These are phyloP conservation scores for Silurus lanzhouensis DNA, from an alignment of 2,797 vertebrate species.

Conservation along the genomic window DNA sequence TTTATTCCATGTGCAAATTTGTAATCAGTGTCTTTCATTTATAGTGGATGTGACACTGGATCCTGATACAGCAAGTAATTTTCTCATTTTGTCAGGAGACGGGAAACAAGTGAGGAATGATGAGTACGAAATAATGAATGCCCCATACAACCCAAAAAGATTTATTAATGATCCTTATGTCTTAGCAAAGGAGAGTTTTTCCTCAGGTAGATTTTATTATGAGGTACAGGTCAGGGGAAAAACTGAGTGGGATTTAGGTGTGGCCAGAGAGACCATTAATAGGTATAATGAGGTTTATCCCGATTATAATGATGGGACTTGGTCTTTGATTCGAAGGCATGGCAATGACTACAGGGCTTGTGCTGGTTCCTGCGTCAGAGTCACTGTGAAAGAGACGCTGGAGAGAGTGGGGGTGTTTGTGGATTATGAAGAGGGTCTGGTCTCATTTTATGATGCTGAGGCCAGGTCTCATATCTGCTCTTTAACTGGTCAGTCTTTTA, in stretches of 20 bases:
- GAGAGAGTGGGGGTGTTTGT: background rate
- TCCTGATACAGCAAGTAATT: background rate
- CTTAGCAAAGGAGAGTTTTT: background rate
- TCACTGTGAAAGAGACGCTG: background rate
- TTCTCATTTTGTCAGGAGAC: background rate
- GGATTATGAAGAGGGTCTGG: background rate
- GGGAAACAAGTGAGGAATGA: background rate
- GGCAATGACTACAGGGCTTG: background rate
- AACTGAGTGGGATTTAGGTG: background rate
- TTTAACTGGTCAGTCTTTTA: background rate
- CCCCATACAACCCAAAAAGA: background rate
- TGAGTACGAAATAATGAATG: background rate
- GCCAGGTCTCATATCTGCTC: conserved; percentile 1
- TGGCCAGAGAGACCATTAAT: background rate
- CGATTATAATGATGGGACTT: background rate
- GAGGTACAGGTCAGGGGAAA: too few relatives aligned
- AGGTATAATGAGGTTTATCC: background rate
- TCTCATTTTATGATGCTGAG: conserved; percentile 4
- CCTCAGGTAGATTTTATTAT: background rate
- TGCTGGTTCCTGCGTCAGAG: background rate
- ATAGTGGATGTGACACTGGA: background rate
- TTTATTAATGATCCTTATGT: background rate
- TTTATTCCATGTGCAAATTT: background rate
- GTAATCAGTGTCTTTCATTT: background rate
- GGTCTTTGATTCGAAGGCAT: background rate